These are phyloP conservation scores for Sinocyclocheilus maitianheensis DNA, from an alignment of 2,113 vertebrate genomes.

Conservation along the genomic window DNA sequence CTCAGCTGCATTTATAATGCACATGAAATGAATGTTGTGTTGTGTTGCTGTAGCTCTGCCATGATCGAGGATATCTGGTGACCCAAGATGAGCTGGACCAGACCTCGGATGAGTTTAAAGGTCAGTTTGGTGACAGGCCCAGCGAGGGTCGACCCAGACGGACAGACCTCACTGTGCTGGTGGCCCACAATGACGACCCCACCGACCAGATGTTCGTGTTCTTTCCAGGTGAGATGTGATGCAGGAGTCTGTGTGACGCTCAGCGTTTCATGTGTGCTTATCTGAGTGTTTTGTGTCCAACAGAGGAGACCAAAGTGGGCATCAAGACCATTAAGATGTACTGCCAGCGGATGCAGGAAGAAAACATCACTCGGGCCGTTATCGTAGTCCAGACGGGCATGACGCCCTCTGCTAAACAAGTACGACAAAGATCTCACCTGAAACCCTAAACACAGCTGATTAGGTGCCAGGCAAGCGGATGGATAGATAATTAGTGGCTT, in stretches of 20 bases:
- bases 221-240: slow-evolving; percentile 85
- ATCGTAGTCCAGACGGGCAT: slow-evolving; percentile 98
- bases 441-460: neutral
- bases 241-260: slow-evolving; percentile 24
- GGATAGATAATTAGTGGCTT: no score
- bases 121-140: slow-evolving; percentile 94
- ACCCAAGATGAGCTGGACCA: slow-evolving; percentile 98
- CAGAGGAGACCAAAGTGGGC: slow-evolving; percentile 96
- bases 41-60: slow-evolving; percentile 81
- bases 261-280: neutral
- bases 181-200: slow-evolving; percentile 96
- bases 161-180: slow-evolving; percentile 92
- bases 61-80: slow-evolving; percentile 93
- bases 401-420: slow-evolving; percentile 98
- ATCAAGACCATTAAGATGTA: slow-evolving; percentile 99
- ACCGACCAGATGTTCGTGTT: slow-evolving; percentile 99
- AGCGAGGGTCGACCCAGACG: slow-evolving; percentile 91
- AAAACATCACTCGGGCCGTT: slow-evolving; percentile 93
- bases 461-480: neutral
- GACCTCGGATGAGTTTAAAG: slow-evolving; percentile 93
- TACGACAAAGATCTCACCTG: slow-evolving; percentile 48
- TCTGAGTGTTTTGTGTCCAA: neutral
- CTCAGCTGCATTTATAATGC: neutral
- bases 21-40: neutral
- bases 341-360: slow-evolving; percentile 98